phyloP scores from a whole-genome alignment of 1,140 invertebrate species.

The Mycetomoellerius zeteki region DNA sequence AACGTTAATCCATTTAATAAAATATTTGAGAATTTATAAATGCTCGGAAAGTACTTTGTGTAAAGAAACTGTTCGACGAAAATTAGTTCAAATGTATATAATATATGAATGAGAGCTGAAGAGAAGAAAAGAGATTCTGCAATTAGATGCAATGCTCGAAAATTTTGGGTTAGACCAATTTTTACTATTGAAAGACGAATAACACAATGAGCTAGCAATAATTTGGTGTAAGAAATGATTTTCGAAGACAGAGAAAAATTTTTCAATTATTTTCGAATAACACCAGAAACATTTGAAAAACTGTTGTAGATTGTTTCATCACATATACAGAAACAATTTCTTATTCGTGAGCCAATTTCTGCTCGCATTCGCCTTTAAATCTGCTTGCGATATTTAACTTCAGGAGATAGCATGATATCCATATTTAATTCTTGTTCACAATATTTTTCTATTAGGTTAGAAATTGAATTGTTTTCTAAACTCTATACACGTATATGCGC shows the following conservation, averaged over 20 bases:
- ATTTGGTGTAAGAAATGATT: background rate
- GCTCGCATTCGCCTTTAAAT: background rate
- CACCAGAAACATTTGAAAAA: too few species aligned
- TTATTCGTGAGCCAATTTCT: slow-evolving; percentile 9
- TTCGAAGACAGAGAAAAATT: too few species aligned
- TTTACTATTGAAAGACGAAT: background rate
- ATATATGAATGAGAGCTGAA: background rate
- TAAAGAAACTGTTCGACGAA: too few species aligned
- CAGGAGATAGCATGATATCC: background rate
- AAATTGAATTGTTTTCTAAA: too few species aligned
- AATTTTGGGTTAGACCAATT: background rate
- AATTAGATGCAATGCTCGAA: background rate
- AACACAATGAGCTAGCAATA: background rate
- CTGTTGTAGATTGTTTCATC: background rate
- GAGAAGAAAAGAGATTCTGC: background rate
- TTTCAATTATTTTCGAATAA: too few species aligned
- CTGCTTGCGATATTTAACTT: background rate
- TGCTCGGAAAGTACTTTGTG: too few species aligned
- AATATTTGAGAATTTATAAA: too few species aligned
- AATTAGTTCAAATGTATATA: background rate
- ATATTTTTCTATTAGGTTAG: too few species aligned
- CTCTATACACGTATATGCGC: too few species aligned
- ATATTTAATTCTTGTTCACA: background rate
- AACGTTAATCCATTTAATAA: too few species aligned
- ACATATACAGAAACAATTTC: background rate